Evolutionary conservation across 2,888 invertebrate species (phyloP).

Genomic region (Philereme transversata): DNA sequence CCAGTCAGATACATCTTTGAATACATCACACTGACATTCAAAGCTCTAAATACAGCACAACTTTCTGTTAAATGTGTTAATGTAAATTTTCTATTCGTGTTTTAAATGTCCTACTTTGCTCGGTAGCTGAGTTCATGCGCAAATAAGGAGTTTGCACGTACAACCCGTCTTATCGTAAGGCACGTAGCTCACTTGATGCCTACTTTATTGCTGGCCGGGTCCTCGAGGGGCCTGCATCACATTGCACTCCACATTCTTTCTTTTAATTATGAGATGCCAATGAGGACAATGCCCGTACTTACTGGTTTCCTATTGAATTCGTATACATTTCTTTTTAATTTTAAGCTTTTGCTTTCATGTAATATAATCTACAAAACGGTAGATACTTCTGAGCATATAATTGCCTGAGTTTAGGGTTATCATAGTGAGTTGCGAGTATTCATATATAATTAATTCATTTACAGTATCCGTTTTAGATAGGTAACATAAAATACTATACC

Average conservation of each 20-base stretch:
- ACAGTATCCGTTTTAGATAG: too few relatives aligned
- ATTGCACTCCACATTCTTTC: constrained; percentile 54
- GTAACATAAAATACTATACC: too few relatives aligned
- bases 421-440: too few relatives aligned
- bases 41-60: constrained; percentile 43
- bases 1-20: too few relatives aligned
- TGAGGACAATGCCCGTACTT: constrained; percentile 22
- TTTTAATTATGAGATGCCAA: constrained; percentile 51
- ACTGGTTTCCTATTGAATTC: not conserved
- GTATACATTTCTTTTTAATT: too few relatives aligned
- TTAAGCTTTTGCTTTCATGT: too few relatives aligned
- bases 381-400: too few relatives aligned
- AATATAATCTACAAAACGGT: too few relatives aligned
- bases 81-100: constrained; percentile 56
- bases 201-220: constrained; percentile 68
- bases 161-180: constrained; percentile 58
- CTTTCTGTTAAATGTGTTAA: constrained; percentile 58
- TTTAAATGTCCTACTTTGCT: constrained; percentile 54
- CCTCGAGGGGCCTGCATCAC: constrained; percentile 53
- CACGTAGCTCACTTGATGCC: constrained; percentile 71
- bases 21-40: too few relatives aligned
- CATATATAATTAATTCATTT: too few relatives aligned
- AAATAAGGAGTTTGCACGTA: constrained; percentile 63
- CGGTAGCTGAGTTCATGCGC: constrained; percentile 51
- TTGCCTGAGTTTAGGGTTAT: too few relatives aligned